Base-by-base conservation (phyloP, 1,140 invertebrate genomes). In the Neodiprion lecontei region DNA sequence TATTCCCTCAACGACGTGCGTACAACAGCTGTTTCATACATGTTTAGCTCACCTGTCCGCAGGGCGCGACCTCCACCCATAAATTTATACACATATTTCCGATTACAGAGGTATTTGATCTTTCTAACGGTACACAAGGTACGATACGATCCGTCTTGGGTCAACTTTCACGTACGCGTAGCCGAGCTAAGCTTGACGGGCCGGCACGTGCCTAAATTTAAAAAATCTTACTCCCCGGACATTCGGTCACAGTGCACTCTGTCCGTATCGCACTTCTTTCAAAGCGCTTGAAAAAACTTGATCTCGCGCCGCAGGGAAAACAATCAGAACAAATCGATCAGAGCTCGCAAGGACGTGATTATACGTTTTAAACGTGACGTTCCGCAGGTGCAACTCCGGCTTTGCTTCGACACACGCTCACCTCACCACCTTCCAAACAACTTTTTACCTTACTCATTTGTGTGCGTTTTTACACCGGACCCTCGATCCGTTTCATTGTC, bases 381-480 rank as follows among this genome's bases (percentile, higher is more conserved):
- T 61, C 53, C 11, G n/a, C 53, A 14, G n/a, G 11, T 61, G n/a
- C 53, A 61, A 5, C 53, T 14, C 53, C 53, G n/a, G 11, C 53
- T 61, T 0, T 61, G 5, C 53, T 40, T 61, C 53, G 53, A 12
- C n/a, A 14, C 53, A 12, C 53, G 53, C 53, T 14, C 53, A 61
- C 53, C 53, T 14, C 53, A 61, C 53, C 53, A 61, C 53, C n/a
- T 61, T 61, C 53, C 53, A 61, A 61, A 61, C 53, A 61, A 61
- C 53, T 61, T 61, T 61, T 61, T 61, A 61, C 53, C 53, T 5
- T 14, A 61, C 53, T 40, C 28, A 40, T 40, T 40, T 40, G 28
- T 40, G 28, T 40, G 28, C 28, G 2, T 40, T 40, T 40, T 40
- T 40, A 40, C 28, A 40, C 28, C 28, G 5, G 28, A 40, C 5